Conservation (phyloP, 2,888 invertebrate genomes). For the Anoplius nigerrimus region DNA sequence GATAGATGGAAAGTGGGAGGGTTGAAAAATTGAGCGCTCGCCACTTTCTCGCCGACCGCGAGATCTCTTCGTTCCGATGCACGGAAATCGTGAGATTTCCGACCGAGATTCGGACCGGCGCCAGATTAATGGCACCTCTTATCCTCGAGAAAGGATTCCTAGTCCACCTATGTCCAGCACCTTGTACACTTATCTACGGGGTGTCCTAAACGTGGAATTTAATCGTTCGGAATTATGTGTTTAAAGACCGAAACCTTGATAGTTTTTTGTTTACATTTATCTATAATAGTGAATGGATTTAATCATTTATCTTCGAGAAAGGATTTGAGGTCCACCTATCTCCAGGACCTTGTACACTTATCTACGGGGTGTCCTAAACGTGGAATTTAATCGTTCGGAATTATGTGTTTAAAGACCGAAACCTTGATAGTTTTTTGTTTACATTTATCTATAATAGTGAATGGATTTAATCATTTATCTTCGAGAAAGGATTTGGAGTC, state of each 20-base stretch:
- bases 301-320: conserved; percentile 18
- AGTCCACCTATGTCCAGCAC: too few species aligned
- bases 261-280: too few species aligned
- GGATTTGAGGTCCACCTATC: too few species aligned
- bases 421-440: too few species aligned
- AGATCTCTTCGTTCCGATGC: conserved; percentile 31
- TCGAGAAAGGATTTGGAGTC: background rate
- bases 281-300: too few species aligned
- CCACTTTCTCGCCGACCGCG: conserved; percentile 5
- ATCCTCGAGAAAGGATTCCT: conserved; percentile 6
- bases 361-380: background rate
- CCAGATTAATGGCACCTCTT: conserved; percentile 36
- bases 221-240: too few species aligned
- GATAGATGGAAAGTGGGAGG: conserved; percentile 39
- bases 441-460: too few species aligned
- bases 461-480: too few species aligned
- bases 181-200: conserved; percentile 1
- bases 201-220: conserved; percentile 12
- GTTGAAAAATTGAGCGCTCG: conserved; percentile 36
- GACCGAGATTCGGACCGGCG: conserved; percentile 34
- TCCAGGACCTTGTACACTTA: background rate
- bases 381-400: conserved; percentile 20
- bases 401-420: too few species aligned
- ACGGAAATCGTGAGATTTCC: conserved; percentile 37
- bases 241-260: too few species aligned